phyloP scores from a whole-genome alignment of 2,113 vertebrate species.

The Xyrauchen texanus region DNA sequence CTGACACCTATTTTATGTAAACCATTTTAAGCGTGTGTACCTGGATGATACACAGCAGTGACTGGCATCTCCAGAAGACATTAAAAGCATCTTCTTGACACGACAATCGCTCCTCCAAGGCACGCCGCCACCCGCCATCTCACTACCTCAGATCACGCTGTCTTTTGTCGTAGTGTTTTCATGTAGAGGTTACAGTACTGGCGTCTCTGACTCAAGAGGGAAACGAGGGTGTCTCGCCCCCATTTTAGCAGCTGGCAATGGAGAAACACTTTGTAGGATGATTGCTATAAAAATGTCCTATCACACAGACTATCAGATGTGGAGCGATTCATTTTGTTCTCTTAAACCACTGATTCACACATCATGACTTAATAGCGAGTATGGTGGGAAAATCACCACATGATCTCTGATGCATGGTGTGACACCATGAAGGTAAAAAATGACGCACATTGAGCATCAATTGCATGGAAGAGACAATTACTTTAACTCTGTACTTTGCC shows the following conservation, averaged over 20 bases:
- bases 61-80: slow-evolving; percentile 68
- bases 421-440: neutral
- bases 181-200: slow-evolving; percentile 74
- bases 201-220: slow-evolving; percentile 71
- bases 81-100: slow-evolving; percentile 68
- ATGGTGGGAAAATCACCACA: too few relatives aligned
- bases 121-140: slow-evolving; percentile 68
- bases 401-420: neutral
- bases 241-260: slow-evolving; percentile 13
- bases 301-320: slow-evolving; percentile 27
- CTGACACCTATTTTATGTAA: slow-evolving; percentile 76
- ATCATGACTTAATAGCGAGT: too few relatives aligned
- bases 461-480: neutral
- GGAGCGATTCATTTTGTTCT: neutral
- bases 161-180: slow-evolving; percentile 55
- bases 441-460: neutral
- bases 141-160: slow-evolving; percentile 54
- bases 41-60: slow-evolving; percentile 55
- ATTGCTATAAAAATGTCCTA: slow-evolving; percentile 27
- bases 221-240: slow-evolving; percentile 41
- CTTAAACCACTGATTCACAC: neutral
- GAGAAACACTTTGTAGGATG: slow-evolving; percentile 22
- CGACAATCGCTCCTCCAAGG: slow-evolving; percentile 74
- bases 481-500: neutral
- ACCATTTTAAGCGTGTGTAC: slow-evolving; percentile 66